These are phyloP conservation scores for Nomada fabriciana DNA, from an alignment of 2,888 invertebrate genomes.

Conservation along the genomic window DNA sequence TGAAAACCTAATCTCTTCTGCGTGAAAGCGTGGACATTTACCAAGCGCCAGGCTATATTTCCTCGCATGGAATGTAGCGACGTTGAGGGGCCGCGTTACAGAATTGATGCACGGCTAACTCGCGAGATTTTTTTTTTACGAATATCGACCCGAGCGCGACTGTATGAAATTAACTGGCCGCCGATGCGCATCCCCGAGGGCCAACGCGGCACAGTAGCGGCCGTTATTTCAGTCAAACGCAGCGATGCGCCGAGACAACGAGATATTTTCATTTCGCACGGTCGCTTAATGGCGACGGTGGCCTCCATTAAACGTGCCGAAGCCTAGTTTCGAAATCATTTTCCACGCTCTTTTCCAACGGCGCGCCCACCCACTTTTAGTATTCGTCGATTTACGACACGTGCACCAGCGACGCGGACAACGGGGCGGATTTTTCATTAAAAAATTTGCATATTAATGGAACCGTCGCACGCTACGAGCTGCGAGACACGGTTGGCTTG, in stretches of 20 bases:
- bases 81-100: constrained; percentile 29
- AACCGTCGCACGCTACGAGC: constrained; percentile 38
- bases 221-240: constrained; percentile 45
- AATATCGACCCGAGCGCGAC: constrained; percentile 45
- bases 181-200: constrained; percentile 26
- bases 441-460: constrained; percentile 80
- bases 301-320: constrained; percentile 34
- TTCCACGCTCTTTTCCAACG: constrained; percentile 17
- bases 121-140: constrained; percentile 49
- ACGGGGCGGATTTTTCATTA: constrained; percentile 77
- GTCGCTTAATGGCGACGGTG: constrained; percentile 51
- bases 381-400: constrained; percentile 57
- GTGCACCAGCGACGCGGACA: constrained; percentile 38
- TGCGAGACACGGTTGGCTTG: constrained; percentile 26
- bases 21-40: neutral
- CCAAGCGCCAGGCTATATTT: constrained; percentile 8
- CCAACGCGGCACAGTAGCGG: neutral
- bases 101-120: constrained; percentile 36
- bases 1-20: neutral
- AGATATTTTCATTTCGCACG: constrained; percentile 54
- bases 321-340: constrained; percentile 56
- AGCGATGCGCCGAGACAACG: neutral
- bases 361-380: constrained; percentile 42
- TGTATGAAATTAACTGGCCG: constrained; percentile 49
- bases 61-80: neutral